Base-by-base conservation (phyloP, 2,113 vertebrate genomes). In the Myanophis thanlyinensis region DNA sequence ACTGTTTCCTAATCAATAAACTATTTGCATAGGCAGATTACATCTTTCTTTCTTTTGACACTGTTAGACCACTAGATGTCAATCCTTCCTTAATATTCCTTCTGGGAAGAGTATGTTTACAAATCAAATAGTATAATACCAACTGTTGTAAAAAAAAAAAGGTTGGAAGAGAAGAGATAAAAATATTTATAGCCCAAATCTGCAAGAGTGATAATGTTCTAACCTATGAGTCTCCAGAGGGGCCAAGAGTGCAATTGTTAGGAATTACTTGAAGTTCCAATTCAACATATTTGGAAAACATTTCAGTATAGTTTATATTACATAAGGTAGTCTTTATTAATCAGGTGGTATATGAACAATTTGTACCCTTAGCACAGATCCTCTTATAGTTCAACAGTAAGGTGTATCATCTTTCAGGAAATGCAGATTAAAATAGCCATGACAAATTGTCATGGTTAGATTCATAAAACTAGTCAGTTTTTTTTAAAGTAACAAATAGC, bases 11-110 rank as follows among this genome's bases (percentile, higher is more conserved):
- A 7, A 88, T 5, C 20, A 89, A 23, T 27, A 4, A 62, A 89
- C 3, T 47, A 20, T 20, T 35, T 49, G 62, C 20, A n/a, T 25
- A 15, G 13, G 20, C 7, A 30, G 73, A 85, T 5, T 54, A 85
- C 40, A 91, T 40, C 4, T 46, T 48, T 93, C 51, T 25, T 23
- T 46, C 49, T 86, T 93, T 89, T 96, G 89, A 90, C 90, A 15
- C 53, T 54, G 85, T 94, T 13, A 8, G 88, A 46, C 96, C 97
- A 97, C 96, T 94, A 96, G 96, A 94, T 97, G 96, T 96, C 97
- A 53, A 51, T 56, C 85, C 84, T 95, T 90, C 53, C 96, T 92
- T 88, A 92, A 6, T n/a, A 88, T 0, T 47, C 54, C 30, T 4
- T 20, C 15, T n/a, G 10, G n/a, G 62, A 15, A 90, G 87, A 1